Evolutionary conservation across 2,797 vertebrate species (phyloP), one percentile per base, ranked within the genome.

Genomic region (Hippocampus kuda): DNA sequence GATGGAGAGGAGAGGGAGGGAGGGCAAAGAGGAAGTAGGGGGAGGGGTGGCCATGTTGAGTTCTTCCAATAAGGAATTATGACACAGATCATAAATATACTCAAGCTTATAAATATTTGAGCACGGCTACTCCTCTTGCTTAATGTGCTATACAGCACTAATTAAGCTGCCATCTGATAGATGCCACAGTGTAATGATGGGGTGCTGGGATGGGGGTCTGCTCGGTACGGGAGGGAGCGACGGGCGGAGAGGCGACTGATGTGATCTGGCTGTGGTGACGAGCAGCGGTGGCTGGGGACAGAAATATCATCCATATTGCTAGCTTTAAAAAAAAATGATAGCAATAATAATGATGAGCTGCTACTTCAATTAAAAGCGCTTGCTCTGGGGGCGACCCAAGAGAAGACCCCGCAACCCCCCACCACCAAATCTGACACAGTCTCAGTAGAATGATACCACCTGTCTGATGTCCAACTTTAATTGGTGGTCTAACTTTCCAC

Each of bases 21-120:
- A 70, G 27, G 44, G 61, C 26, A 62, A 41, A 26, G 54, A 38
- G 7, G 65, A 68, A 38, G 34, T 22, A 2, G 53, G 70, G 48
- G 48, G 54, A 24, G 63, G 20, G 42, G 6, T 2, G 42, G n/a
- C 13, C 63, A 48, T 27, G 42, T 65, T 65, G 63, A 65, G 42
- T 24, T 65, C 42, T 24, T 65, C 42, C 63, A 46, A 65, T 65
- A 85, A 88, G 83, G 81, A 82, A 88, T 89, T 83, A 88, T 88
- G 88, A 90, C 85, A 88, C 78, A 87, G 88, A 87, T 91, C 88
- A 92, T 92, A 91, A 91, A 92, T 92, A 91, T 86, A 90, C 82
- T 87, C 86, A 86, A 89, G 85, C 87, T 89, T 89, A 92, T 92
- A 89, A 91, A 92, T 92, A 91, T 92, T 92, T 91, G 83, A 92